Base-by-base conservation (phyloP, 2,888 invertebrate genomes). In the Meloe dianella region DNA sequence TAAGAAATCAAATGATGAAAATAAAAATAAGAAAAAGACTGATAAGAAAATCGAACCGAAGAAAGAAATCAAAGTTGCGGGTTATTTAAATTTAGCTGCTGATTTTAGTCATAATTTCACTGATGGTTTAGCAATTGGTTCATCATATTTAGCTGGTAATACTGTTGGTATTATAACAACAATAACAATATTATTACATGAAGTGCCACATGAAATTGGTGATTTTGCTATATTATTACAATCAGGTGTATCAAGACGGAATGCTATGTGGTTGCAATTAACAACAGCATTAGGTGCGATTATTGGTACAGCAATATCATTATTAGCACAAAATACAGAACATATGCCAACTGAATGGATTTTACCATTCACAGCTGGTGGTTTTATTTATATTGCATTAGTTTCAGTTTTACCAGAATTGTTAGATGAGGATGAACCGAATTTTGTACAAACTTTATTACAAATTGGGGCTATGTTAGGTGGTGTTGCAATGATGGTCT, bases 341-440 rank as follows among this genome's bases (percentile, higher is more conserved):
- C 85, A 86, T 61, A 84, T 92, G 69, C 92, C 94, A 1, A 91
- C 93, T 10, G 89, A 91, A 7, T 95, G 97, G 90, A 94, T 99
- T 63, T 85, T 99, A 65, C 98, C 99, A 14, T 98, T 99, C 78
- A 98, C 98, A 27, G 98, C 98, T 56, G 98, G 96, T 71, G 97
- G 99, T n/a, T 99, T 99, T 82, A 99, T 99, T 82, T 99, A 99
- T 83, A 98, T 99, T 77, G 99, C 99, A 22, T 96, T 98, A 20
- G 99, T 99, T 0, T 98, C 98, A 71, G 97, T 99, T 24, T 94
- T 99, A 80, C 99, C 99, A 9, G 98, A 99, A 85, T 87, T 99
- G 58, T 86, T 99, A 73, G 94, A 95, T 81, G 96, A 97, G 78
- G 89, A 90, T n/a, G 83, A 84, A 70, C 90, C 89, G 5, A 89